Evolutionary conservation across 2,888 invertebrate genomes (phyloP).

Genomic region (Yponomeuta malinellus): DNA sequence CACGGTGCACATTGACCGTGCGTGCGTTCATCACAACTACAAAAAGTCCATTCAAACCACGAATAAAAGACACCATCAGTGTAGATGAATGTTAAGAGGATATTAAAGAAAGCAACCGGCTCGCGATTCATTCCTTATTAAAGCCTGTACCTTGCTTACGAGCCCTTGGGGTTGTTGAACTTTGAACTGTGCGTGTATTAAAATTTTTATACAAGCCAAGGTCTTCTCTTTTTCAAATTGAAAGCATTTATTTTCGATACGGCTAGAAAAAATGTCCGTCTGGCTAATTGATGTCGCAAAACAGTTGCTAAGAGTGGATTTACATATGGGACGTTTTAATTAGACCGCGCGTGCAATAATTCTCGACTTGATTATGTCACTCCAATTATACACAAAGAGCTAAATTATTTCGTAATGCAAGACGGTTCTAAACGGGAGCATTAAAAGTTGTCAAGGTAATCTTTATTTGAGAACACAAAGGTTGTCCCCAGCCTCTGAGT

Average conservation of each 20-base stretch:
- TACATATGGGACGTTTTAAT: conserved; percentile 5
- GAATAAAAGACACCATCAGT: background rate
- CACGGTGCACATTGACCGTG: conserved; percentile 30
- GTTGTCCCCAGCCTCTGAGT: background rate
- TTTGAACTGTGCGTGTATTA: background rate
- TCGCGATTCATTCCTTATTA: background rate
- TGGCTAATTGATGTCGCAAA: conserved; percentile 5
- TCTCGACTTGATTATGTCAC: conserved; percentile 5
- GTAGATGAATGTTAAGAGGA: background rate
- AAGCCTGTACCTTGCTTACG: background rate
- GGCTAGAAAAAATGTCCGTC: background rate
- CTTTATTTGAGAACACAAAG: background rate
- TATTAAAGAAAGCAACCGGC: conserved; percentile 5
- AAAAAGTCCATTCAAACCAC: conserved; percentile 9
- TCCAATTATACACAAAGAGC: background rate
- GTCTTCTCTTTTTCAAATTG: background rate
- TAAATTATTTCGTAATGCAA: conserved; percentile 3
- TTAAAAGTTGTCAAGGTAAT: conserved; percentile 32
- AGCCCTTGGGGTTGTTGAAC: background rate
- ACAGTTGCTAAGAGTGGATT: background rate
- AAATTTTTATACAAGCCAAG: background rate
- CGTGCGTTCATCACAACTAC: conserved; percentile 25
- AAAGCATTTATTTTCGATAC: background rate
- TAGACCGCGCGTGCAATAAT: conserved; percentile 6
- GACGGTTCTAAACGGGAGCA: conserved; percentile 18